Conservation (phyloP, 2,797 vertebrate species). For the Lophius americanus region DNA sequence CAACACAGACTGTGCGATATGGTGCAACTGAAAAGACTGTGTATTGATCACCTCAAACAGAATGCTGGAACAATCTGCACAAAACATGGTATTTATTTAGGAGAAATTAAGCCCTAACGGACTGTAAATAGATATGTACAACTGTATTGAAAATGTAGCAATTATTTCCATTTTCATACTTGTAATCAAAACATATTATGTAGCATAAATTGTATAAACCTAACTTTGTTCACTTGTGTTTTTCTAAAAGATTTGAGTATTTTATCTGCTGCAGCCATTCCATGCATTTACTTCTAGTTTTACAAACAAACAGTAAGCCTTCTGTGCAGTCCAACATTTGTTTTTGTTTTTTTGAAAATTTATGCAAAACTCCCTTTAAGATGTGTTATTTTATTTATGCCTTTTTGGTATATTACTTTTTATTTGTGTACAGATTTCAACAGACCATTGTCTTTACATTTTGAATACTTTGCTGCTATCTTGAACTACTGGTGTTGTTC, state of each 20-base stretch:
- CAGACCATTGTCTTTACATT: constrained; percentile 76
- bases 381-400: constrained; percentile 74
- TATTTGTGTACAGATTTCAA: constrained; percentile 82
- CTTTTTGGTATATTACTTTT: constrained; percentile 75
- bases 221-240: constrained; percentile 81
- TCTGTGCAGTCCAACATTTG: constrained; percentile 76
- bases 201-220: constrained; percentile 87
- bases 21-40: constrained; percentile 71
- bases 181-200: constrained; percentile 88
- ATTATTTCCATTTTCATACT: constrained; percentile 89
- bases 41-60: constrained; percentile 76
- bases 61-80: constrained; percentile 85
- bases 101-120: constrained; percentile 72
- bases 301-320: constrained; percentile 76
- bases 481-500: constrained; percentile 81
- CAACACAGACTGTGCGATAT: constrained; percentile 67
- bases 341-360: constrained; percentile 67
- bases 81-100: constrained; percentile 73
- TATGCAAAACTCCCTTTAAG: constrained; percentile 88
- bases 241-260: constrained; percentile 83
- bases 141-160: constrained; percentile 88
- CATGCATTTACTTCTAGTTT: constrained; percentile 77
- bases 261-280: constrained; percentile 83
- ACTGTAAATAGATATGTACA: constrained; percentile 87
- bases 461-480: constrained; percentile 83